A percentile compares a stretch with the other conserved stretches of the same genome.
These are phyloP conservation scores for Anarrhichthys ocellatus DNA, from an alignment of 2,113 vertebrate species.

Conservation along the genomic window DNA sequence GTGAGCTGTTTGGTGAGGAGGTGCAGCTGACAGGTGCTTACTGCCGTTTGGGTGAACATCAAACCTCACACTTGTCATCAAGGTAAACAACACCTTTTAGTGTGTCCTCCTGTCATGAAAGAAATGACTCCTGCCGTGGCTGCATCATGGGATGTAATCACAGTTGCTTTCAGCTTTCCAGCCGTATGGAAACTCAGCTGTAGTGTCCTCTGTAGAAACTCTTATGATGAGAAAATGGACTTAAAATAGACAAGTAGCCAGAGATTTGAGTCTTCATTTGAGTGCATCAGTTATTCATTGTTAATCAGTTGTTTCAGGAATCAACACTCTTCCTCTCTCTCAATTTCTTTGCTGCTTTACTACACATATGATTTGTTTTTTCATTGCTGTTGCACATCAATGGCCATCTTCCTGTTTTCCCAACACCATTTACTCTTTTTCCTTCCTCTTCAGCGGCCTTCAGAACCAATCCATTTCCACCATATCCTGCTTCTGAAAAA, in stretches of 20 bases:
- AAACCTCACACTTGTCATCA: constrained; percentile 30
- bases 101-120: constrained; percentile 15
- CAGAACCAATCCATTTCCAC: constrained; percentile 37
- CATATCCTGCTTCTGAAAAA: constrained; percentile 33
- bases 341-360: neutral
- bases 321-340: neutral
- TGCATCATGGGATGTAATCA: constrained; percentile 22
- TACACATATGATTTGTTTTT: neutral
- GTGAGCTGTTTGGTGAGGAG: neutral
- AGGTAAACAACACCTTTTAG: constrained; percentile 50
- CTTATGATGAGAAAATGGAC: neutral
- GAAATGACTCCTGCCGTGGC: constrained; percentile 6
- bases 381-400: constrained; percentile 27
- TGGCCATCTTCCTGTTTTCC: constrained; percentile 2
- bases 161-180: neutral
- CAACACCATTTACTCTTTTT: neutral
- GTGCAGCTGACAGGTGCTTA: constrained; percentile 22
- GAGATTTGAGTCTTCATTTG: neutral
- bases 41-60: constrained; percentile 5
- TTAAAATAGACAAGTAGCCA: neutral
- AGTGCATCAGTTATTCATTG: neutral
- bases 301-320: neutral
- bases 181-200: neutral
- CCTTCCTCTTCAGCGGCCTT: constrained; percentile 10
- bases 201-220: neutral